A percentile compares a stretch with the other conserved stretches of the same genome.
Evolutionary conservation across 2,113 vertebrate genomes (phyloP).

Genomic region (Gadus macrocephalus): DNA sequence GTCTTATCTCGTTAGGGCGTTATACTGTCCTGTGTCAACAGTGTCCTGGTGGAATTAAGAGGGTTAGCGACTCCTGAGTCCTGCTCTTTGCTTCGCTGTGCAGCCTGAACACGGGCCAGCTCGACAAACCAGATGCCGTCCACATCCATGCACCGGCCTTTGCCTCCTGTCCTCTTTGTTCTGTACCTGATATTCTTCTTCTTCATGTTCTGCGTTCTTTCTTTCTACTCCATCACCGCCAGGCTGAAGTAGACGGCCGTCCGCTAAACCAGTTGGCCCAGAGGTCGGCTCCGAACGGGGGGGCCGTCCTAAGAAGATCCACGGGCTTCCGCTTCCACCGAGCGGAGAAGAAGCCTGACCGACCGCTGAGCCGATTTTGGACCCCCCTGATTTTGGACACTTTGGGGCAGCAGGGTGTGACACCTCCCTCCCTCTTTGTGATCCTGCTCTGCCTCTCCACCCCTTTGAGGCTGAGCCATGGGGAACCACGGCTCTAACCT

Average conservation of each 20-base stretch:
- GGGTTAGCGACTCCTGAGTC: constrained; percentile 43
- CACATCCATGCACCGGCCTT: no score
- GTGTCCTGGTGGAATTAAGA: constrained; percentile 46
- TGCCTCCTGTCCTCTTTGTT: no score
- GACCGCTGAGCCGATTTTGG: no score
- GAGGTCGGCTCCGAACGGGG: no score
- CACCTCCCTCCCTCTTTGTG: not conserved
- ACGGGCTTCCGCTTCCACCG: not conserved
- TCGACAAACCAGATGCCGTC: not conserved
- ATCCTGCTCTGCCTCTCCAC: not conserved
- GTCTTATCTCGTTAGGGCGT: constrained; percentile 52
- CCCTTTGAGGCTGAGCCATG: constrained; percentile 52
- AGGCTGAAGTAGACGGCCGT: no score
- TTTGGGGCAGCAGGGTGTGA: not conserved
- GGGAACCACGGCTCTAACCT: constrained; percentile 64
- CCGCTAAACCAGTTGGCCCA: no score
- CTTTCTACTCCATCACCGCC: no score
- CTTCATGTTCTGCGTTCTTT: no score
- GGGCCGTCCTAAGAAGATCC: not conserved
- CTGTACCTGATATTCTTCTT: no score
- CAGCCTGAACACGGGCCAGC: not conserved
- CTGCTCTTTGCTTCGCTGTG: not conserved
- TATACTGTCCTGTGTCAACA: constrained; percentile 42
- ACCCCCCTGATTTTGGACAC: no score
- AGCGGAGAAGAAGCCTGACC: no score